phyloP scores from a whole-genome alignment of 2,888 invertebrate genomes.

The Acanthococcus lagerstroemiae region DNA sequence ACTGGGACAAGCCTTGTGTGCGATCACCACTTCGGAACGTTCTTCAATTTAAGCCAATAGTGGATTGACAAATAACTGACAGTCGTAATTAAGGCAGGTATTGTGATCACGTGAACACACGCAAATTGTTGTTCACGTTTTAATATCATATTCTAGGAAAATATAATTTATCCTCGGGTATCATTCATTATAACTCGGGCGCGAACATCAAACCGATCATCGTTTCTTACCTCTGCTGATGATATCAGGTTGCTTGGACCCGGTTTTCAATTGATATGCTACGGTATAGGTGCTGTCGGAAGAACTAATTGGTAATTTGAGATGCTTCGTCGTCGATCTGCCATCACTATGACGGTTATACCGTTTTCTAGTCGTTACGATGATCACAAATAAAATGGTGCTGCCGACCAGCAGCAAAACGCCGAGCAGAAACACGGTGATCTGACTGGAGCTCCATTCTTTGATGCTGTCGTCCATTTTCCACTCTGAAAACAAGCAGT shows the following conservation, averaged over 20 bases:
- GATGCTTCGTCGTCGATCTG: conserved; percentile 39
- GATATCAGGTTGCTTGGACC: conserved; percentile 61
- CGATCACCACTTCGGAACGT: no score
- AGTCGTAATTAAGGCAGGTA: no score
- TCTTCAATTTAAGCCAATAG: no score
- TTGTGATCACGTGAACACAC: no score
- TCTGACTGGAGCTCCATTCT: conserved; percentile 58
- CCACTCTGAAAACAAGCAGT: conserved; percentile 28
- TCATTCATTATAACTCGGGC: no score
- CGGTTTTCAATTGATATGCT: conserved; percentile 71
- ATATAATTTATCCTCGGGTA: no score
- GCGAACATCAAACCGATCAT: no score
- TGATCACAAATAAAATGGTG: conserved; percentile 53
- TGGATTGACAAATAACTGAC: no score
- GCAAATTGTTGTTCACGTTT: no score
- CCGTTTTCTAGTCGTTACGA: conserved; percentile 54
- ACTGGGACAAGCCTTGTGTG: no score
- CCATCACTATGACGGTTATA: conserved; percentile 40
- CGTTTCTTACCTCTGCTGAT: conserved; percentile 53
- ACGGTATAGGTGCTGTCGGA: conserved; percentile 69
- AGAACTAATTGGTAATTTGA: conserved; percentile 29
- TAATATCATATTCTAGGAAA: no score
- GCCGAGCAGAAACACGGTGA: conserved; percentile 56
- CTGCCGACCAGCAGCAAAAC: conserved; percentile 55
- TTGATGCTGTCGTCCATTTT: conserved; percentile 45